Base-by-base conservation (phyloP, 2,888 invertebrate species). In the Ypsolopha sequella region DNA sequence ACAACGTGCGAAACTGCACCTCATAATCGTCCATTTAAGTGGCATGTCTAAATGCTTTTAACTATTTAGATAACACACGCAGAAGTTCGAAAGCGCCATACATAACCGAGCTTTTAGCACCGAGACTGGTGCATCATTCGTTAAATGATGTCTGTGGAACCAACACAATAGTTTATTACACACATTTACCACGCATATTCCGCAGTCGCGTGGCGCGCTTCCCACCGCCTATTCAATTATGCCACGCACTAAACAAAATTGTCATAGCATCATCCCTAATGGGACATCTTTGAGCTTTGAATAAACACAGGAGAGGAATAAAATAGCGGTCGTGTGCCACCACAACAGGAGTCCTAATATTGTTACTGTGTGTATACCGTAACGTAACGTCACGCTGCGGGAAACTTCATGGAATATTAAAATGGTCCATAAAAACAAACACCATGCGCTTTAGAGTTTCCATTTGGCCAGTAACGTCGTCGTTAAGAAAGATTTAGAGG, bases 201-300 rank as follows among this genome's bases (percentile, higher is more conserved):
- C 58, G 61, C 57, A 68, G 79, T 73, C 84, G 80, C 79, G 82
- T 81, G 85, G 66, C 74, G 63, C 58, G 61, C 64, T 72, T 73
- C 74, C 74, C 77, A 72, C 73, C 78, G 80, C 80, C 81, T 76
- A 80, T 85, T 85, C 81, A 85, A 86, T 85, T 84, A 84, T 66
- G 65, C 55, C 64, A 60, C 66, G 61, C 68, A 66, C 66, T 68
- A 70, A 75, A 70, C 78, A 64, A 76, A 74, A 80, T 77, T 79
- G 82, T 78, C 79, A 72, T 65, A 65, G 74, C 70, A 66, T 73
- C 75, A 69, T 70, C 76, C 76, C 70, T 84, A 82, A 84, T 82
- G 80, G 77, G 68, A 67, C 66, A 70, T 70, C 76, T 76, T 71
- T 78, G 72, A 75, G 73, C 76, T 70, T 63, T 70, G 73, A 71